phyloP scores from a whole-genome alignment of 1,140 invertebrate genomes.

The Apis dorsata region DNA sequence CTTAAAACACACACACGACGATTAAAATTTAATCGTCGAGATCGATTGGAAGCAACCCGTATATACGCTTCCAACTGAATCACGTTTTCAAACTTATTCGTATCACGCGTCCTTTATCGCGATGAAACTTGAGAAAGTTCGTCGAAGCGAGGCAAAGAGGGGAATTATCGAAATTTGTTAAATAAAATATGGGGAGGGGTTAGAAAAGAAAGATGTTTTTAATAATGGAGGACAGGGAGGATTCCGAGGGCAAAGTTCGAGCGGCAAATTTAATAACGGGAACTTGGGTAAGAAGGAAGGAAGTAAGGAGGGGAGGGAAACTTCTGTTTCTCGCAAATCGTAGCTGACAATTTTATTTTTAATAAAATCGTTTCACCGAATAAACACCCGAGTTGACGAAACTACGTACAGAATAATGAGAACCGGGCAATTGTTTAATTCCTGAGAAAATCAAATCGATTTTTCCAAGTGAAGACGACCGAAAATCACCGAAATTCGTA shows the following conservation, averaged over 20 bases:
- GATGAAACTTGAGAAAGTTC: background rate
- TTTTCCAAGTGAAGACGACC: too few species aligned
- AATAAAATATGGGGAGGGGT: background rate
- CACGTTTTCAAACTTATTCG: background rate
- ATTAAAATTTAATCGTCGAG: background rate
- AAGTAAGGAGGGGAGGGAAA: background rate
- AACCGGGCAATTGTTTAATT: too few species aligned
- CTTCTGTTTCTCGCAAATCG: background rate
- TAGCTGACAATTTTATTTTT: background rate
- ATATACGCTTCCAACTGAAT: background rate
- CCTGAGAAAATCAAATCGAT: too few species aligned
- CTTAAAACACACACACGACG: too few species aligned
- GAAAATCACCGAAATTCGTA: background rate
- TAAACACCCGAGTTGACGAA: too few species aligned
- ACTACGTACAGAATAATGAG: too few species aligned
- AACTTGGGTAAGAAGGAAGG: background rate
- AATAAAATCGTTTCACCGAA: background rate
- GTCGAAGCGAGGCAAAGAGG: background rate
- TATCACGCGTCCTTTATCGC: background rate
- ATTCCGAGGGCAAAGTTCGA: conserved; percentile 8
- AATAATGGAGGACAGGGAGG: conserved; percentile 28
- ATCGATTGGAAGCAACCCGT: too few species aligned
- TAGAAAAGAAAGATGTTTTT: conserved; percentile 19
- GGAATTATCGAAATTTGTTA: conserved; percentile 21
- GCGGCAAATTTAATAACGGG: conserved; percentile 37